phyloP scores from a whole-genome alignment of 2,888 invertebrate genomes.

The Oconnorella tubifera region DNA sequence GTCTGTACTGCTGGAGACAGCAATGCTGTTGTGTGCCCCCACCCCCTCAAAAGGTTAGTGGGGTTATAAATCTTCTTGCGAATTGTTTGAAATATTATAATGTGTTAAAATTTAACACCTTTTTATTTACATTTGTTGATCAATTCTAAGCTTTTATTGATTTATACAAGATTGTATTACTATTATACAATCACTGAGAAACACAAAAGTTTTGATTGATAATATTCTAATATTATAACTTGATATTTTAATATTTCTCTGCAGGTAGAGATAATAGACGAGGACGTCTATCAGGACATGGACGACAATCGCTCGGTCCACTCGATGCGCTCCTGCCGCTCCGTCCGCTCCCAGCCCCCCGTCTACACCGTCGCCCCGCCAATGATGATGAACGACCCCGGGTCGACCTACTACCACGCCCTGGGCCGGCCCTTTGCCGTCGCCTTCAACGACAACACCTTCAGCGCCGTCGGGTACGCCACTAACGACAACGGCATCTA shows the following conservation, averaged over 20 bases:
- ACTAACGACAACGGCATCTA: conserved; percentile 7
- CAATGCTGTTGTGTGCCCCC: background rate
- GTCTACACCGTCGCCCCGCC: background rate
- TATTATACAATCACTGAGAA: too few relatives aligned
- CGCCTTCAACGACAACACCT: conserved; percentile 17
- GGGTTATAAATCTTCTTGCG: too few relatives aligned
- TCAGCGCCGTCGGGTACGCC: conserved; percentile 5
- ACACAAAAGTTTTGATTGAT: too few relatives aligned
- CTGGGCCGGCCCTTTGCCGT: conserved; percentile 16
- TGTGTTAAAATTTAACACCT: too few relatives aligned
- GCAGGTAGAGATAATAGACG: background rate
- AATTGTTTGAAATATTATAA: too few relatives aligned
- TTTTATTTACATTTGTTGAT: too few relatives aligned
- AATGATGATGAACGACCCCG: background rate
- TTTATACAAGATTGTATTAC: too few relatives aligned
- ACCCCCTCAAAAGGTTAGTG: background rate
- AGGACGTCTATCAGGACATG: background rate
- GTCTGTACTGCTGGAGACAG: conserved; percentile 10
- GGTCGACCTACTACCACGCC: conserved; percentile 6
- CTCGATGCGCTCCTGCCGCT: background rate
- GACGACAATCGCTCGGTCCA: background rate
- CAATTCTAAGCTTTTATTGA: too few relatives aligned
- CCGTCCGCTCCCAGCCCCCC: conserved; percentile 2
- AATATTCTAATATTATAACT: too few relatives aligned
- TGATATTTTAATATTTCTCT: too few relatives aligned